Base-by-base conservation (phyloP, 2,888 invertebrate species). In the Dasypolia templi region DNA sequence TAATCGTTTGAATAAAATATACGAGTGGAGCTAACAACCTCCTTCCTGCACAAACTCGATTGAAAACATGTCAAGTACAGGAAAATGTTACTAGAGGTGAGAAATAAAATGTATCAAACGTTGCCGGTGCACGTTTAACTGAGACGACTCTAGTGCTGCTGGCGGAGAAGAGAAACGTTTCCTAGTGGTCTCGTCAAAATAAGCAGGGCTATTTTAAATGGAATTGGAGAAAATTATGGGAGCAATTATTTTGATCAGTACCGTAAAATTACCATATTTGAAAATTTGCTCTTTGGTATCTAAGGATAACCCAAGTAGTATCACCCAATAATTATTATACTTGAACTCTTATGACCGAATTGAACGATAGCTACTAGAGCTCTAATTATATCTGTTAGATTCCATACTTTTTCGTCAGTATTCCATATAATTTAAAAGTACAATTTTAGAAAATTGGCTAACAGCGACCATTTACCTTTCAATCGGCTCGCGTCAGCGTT, bases 51-150 rank as follows among this genome's bases (percentile, higher is more conserved):
- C 62, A 56, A 55, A 77, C 79, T 69, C 79, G 79, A 82, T 82
- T 79, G 82, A 72, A 82, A 82, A 74, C 79, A 69, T 82, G 81
- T 82, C 82, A 82, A 82, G 75, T 69, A 82, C 81, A 82, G 82
- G 81, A 78, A 82, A 82, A 72, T 82, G 74, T 70, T 61, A 74
- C 78, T 71, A 77, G 74, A 78, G 65, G 78, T 78, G 82, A 39
- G 82, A 78, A 81, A 82, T 82, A 78, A 63, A 82, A 74, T 75
- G 14, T 62, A 58, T 69, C 71, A 79, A 81, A 68, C 65, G 49
- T 55, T 46, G 58, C 32, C 61, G 32, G n/a, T 59, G 70, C 71
- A 75, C 44, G 63, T 51, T 63, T 67, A 71, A 51, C 49, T 68
- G 39, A 7, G 46, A 51, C 22, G 12, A 22, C 46, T 51, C 32